Evolutionary conservation across 2,113 vertebrate genomes (phyloP), one percentile per base, ranked within the genome.

Genomic region (Oncorhynchus tshawytscha): DNA sequence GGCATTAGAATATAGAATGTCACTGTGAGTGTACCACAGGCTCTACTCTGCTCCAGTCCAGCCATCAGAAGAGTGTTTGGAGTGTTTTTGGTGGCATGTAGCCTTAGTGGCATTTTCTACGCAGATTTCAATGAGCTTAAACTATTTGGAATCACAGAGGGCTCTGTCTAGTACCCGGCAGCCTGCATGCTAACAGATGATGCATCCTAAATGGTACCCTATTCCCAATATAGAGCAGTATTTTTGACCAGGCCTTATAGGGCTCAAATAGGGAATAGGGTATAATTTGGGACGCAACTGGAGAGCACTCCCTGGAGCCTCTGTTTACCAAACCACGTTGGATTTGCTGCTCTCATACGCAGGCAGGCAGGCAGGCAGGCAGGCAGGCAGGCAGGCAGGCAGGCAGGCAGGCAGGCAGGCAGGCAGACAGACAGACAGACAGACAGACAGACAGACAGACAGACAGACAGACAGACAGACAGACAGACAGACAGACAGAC

Each of bases 271-370:
- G 49, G 49, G 49, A 51, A 51, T 13, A 51, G 49, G 2, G 49
- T 11, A 15, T 11, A 13, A 51, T 51, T 51, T 51, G 13, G 49
- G 49, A 15, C 2, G 49, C 49, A 51, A 85, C 51, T 62, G 67
- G 62, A 80, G 82, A 84, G 90, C 86, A 79, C 88, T 92, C 92
- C 93, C 92, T 78, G 79, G 91, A 93, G 94, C 89, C 87, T 88
- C 87, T 94, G 93, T 94, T 94, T 94, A 94, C 92, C 49, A 82
- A 91, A 94, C 84, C 92, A 92, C 93, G 91, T 90, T 87, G 84
- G 90, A 94, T 94, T 93, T 92, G 79, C 89, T 84, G 83, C 31
- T 31, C 31, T 31, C 31, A 31, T 31, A 93, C 91, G 88, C 91
- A 87, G 89, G 86, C 88, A 31, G 29, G 5, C 86, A 39, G 34